Conservation (phyloP, 2,797 vertebrate genomes). For the Pogoniulus pusillus region DNA sequence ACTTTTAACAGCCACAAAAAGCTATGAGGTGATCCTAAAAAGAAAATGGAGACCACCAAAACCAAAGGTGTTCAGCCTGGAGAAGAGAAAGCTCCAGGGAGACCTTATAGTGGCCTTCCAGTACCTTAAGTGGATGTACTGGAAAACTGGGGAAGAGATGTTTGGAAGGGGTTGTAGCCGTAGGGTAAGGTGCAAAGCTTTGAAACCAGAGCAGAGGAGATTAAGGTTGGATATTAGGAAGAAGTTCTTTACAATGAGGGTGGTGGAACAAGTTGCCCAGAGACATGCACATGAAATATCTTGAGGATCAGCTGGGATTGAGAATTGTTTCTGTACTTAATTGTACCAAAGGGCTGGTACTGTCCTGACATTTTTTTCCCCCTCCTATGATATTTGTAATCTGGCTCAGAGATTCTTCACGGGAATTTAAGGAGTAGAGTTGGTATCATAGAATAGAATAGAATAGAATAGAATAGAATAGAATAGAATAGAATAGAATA, state of each 20-base stretch:
- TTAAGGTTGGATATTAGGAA: no score
- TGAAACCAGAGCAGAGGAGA: no score
- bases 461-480: no score
- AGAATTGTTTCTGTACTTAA: not conserved
- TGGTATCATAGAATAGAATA: no score
- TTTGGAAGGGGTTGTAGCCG: no score
- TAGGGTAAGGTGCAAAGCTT: no score
- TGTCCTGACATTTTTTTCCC: not conserved
- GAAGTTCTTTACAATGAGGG: no score
- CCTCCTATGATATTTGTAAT: not conserved
- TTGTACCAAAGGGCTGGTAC: not conserved
- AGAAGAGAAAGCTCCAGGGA: not conserved
- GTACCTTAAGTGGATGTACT: no score
- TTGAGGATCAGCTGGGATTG: not conserved
- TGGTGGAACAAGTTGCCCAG: no score
- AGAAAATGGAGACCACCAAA: not conserved
- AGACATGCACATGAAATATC: not conserved
- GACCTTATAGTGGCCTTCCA: no score
- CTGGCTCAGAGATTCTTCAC: not conserved
- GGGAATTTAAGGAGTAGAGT: not conserved
- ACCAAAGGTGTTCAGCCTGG: not conserved
- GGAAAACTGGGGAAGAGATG: no score
- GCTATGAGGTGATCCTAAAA: not conserved
- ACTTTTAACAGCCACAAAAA: not conserved
- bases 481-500: no score